Evolutionary conservation across 2,113 vertebrate genomes (phyloP), one percentile per base, ranked within the genome.

Genomic region (Vireo altiloquus): DNA sequence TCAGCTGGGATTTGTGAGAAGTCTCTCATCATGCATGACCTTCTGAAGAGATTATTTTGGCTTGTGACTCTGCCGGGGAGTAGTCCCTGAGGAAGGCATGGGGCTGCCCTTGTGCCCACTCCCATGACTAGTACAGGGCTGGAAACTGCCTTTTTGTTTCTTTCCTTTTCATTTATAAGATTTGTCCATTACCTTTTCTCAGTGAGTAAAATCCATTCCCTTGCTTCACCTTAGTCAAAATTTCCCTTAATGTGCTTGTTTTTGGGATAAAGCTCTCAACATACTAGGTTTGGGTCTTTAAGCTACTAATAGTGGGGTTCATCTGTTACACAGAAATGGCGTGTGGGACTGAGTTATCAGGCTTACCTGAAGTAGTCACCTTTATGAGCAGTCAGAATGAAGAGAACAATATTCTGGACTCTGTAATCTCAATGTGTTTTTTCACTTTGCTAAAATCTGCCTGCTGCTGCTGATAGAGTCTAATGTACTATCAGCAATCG

Each of bases 321-420:
- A 23, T 12, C 28, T 59, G 11, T 46, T 60, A 6, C 3, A 16
- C 3, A 65, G 53, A 75, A 91, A 66, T 44, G 42, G 22, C 23
- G 13, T 0, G 0, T n/a, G n/a, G 37, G 64, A 33, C 19, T 9
- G 50, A 22, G 30, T 60, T 87, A 37, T 17, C n/a, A 23, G 49
- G 24, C 9, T 70, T 77, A 44, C 17, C 11, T 71, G 24, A 66
- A 57, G 9, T 4, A 61, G 27, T 37, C 0, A 0, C 47, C 30
- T 79, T 33, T 42, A 27, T 17, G 13, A 75, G 40, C 30, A 60
- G 30, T 23, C 21, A 39, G 44, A 53, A 66, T 63, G 9, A 81
- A 59, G 61, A 39, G 25, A 66, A 15, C 13, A 52, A 27, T 50
- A 24, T 39, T 76, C 37, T 54, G 22, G 19, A 33, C 37, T 31